Evolutionary conservation across 2,113 vertebrate genomes (phyloP).

Genomic region (Clarias magur): DNA sequence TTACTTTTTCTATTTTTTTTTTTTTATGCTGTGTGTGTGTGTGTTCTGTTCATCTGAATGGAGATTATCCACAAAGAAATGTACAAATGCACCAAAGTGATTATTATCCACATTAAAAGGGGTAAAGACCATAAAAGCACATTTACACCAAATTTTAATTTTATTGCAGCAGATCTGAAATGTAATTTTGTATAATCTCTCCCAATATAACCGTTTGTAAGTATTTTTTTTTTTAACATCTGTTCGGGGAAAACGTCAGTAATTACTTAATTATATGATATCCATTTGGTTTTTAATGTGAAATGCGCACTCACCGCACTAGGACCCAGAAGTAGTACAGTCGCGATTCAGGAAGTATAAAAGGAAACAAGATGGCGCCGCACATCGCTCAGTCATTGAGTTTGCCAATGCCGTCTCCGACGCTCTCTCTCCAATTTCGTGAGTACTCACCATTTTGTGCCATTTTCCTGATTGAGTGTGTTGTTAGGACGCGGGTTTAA

Average conservation of each 20-base stretch:
- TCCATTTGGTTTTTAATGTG: not conserved
- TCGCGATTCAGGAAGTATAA: no score
- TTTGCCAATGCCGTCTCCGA: no score
- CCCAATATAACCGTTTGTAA: not conserved
- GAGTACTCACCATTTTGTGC: no score
- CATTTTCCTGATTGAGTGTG: no score
- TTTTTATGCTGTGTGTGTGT: not conserved
- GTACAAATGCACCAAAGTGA: not conserved
- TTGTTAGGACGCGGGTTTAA: no score
- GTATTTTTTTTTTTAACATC: not conserved
- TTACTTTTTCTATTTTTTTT: not conserved
- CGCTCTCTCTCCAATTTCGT: no score
- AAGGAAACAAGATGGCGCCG: no score
- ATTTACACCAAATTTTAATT: not conserved
- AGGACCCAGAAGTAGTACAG: no score
- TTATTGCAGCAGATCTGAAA: not conserved
- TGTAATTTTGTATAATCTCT: not conserved
- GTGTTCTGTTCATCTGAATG: not conserved
- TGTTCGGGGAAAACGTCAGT: not conserved
- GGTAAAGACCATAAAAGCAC: not conserved
- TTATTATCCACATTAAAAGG: not conserved
- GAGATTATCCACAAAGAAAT: not conserved
- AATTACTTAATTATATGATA: not conserved
- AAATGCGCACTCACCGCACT: no score
- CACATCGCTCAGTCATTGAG: no score